Conservation (phyloP, 2,797 vertebrate species). For the Phoeniculus purpureus region DNA sequence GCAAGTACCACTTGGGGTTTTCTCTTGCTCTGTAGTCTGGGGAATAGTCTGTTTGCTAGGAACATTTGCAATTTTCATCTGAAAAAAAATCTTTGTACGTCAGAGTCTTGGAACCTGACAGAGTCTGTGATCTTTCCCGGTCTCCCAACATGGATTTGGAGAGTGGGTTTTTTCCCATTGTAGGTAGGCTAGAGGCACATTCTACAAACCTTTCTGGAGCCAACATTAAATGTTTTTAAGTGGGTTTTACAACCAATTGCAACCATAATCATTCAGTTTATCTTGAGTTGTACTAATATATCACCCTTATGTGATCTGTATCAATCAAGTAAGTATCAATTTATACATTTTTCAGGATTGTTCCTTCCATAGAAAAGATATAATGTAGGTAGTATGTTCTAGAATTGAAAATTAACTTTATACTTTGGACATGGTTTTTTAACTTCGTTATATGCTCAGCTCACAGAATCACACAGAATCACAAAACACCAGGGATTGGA, state of each 20-base stretch:
- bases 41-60: not conserved
- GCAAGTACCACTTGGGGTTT: not conserved
- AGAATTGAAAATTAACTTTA: not conserved
- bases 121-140: not conserved
- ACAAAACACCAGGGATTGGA: too few species aligned
- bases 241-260: not conserved
- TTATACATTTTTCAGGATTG: not conserved
- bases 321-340: not conserved
- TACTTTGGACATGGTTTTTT: not conserved
- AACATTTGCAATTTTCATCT: not conserved
- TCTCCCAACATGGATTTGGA: not conserved
- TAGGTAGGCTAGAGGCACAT: not conserved
- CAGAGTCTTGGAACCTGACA: not conserved
- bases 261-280: not conserved
- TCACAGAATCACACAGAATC: too few species aligned
- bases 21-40: not conserved
- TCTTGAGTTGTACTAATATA: not conserved
- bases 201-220: not conserved
- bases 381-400: not conserved
- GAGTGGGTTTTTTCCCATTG: not conserved
- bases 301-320: not conserved
- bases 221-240: not conserved
- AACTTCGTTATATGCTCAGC: not conserved
- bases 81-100: not conserved
- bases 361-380: not conserved